Base-by-base conservation (phyloP, 2,888 invertebrate species). In the Drosophila yooni region DNA sequence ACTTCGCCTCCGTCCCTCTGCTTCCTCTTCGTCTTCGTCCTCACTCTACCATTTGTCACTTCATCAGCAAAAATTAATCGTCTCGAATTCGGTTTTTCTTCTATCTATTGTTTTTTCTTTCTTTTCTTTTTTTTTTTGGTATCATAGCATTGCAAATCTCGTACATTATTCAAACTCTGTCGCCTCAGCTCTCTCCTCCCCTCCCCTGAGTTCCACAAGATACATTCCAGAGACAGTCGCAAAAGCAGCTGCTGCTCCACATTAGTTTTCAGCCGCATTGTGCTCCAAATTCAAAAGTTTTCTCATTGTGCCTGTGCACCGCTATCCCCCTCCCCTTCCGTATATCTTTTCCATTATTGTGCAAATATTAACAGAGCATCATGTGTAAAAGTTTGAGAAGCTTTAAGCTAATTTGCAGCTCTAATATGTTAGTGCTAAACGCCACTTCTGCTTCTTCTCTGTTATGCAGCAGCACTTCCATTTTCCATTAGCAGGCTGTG, bases 281-380 rank as follows among this genome's bases (percentile, higher is more conserved):
- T 84, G 84, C 67, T 71, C 88, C 74, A 85, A 74, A 85, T 88
- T 64, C 65, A 78, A 80, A 86, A 87, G 84, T 84, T 81, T 80
- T 72, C 76, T 70, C 73, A 81, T 83, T 81, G 81, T 85, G 65
- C 40, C 36, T 38, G 18, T 38, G 7, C 36, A 13, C 6, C 21
- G 38, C n/a, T 25, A 33, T 43, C 13, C 25, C 36, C 1, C 10
- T 13, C 18, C 25, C 29, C n/a, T 33, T n/a, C 15, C 13, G 13
- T 31, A 10, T 10, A 25, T 29, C 52, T 51, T 21, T 31, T 13
- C n/a, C 21, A 6, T 57, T 25, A 27, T 54, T 67, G 27, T 62
- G 71, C 70, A 76, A 80, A 80, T 80, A 80, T 80, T 80, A 80
- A 74, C 69, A 38, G 59, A 69, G 69, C 71, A 46, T 63, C 75